Evolutionary conservation across 2,797 vertebrate genomes (phyloP).

Genomic region (Catharus ustulatus): DNA sequence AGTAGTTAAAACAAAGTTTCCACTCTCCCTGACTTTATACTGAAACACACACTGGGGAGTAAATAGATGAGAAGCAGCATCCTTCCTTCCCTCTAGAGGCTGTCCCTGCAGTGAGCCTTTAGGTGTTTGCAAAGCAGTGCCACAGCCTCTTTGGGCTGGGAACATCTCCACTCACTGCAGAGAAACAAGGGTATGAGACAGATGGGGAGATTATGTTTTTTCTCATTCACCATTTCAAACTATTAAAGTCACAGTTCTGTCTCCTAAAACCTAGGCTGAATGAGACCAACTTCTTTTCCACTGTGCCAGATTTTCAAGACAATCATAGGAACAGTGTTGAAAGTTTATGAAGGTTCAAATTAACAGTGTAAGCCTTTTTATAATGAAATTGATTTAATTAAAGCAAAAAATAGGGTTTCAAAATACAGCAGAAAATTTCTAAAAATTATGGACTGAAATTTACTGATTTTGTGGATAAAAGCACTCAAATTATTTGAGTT

Average conservation of each 20-base stretch:
- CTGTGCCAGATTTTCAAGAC: background rate
- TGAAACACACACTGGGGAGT: background rate
- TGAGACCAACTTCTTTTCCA: background rate
- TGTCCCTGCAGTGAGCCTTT: background rate
- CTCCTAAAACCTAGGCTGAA: background rate
- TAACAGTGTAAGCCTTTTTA: background rate
- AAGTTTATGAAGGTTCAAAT: background rate
- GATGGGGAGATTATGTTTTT: background rate
- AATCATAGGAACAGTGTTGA: background rate
- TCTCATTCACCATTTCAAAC: background rate
- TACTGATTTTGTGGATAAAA: background rate
- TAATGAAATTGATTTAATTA: background rate
- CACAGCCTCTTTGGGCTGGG: fast-evolving
- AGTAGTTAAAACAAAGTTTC: background rate
- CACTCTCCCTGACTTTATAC: background rate
- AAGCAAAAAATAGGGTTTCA: background rate
- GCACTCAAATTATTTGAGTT: background rate
- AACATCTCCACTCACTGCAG: fast-evolving
- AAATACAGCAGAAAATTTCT: background rate
- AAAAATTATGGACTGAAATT: background rate
- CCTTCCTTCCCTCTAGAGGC: background rate
- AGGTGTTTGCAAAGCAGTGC: background rate
- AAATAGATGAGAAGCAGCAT: background rate
- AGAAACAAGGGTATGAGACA: background rate
- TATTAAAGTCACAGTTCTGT: background rate